Conservation (phyloP, 2,888 invertebrate genomes). For the Psococerastis gibbosa region DNA sequence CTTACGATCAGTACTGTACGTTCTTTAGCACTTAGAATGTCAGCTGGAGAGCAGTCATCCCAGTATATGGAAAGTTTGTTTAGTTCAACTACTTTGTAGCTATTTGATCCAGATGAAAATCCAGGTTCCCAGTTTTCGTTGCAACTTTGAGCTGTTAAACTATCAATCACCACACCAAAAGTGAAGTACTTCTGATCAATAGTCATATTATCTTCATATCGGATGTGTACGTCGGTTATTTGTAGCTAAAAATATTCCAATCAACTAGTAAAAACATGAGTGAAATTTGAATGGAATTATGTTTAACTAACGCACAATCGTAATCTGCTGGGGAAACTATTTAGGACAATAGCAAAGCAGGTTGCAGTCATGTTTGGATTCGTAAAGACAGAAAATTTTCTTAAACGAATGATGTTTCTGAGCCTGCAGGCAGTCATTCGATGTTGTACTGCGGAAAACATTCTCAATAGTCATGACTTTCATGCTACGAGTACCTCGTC, state of each 20-base stretch:
- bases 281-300: too few species aligned
- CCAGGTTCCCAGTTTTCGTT: conserved; percentile 70
- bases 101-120: conserved; percentile 42
- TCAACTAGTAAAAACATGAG: too few species aligned
- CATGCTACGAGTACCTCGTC: too few species aligned
- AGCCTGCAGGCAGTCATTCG: too few species aligned
- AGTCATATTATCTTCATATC: conserved; percentile 78
- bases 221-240: conserved; percentile 84
- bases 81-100: conserved; percentile 80
- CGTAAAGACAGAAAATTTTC: too few species aligned
- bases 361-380: too few species aligned
- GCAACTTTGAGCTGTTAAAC: conserved; percentile 81
- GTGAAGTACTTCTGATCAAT: conserved; percentile 50
- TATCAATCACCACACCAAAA: conserved; percentile 71
- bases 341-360: too few species aligned
- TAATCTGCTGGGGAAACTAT: too few species aligned
- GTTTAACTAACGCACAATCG: too few species aligned
- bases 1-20: conserved; percentile 50
- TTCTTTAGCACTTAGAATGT: conserved; percentile 44
- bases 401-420: too few species aligned
- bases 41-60: conserved; percentile 45
- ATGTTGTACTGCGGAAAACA: too few species aligned
- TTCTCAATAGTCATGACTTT: too few species aligned
- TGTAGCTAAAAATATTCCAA: conserved; percentile 42
- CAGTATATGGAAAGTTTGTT: conserved; percentile 80